Percentiles rank a stretch among this genome's conserved stretches.
phyloP scores from a whole-genome alignment of 2,113 vertebrate genomes.

The Ctenodactylus gundi region DNA sequence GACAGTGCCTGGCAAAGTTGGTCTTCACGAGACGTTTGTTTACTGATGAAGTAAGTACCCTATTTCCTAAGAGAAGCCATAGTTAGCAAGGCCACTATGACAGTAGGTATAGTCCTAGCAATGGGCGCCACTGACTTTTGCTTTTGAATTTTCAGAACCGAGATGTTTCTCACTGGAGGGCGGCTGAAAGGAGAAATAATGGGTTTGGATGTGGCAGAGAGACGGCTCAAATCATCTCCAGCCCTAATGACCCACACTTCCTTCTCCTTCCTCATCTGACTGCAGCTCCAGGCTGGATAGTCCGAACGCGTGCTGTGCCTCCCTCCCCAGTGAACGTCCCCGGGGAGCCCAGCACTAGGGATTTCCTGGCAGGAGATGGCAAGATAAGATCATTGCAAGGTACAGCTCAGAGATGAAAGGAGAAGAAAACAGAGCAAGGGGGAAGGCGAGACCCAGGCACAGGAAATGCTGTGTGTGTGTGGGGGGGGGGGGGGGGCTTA shows the following conservation, averaged over 20 bases:
- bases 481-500: background rate
- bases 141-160: background rate
- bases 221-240: background rate
- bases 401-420: background rate
- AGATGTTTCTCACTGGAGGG: background rate
- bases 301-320: background rate
- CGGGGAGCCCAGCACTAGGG: background rate
- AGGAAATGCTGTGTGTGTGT: background rate
- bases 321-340: background rate
- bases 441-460: background rate
- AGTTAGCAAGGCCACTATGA: background rate
- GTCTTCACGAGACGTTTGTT: background rate
- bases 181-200: background rate
- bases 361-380: slow-evolving; percentile 50
- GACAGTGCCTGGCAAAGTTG: background rate
- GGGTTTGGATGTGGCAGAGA: background rate
- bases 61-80: background rate
- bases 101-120: background rate
- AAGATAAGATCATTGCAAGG: slow-evolving; percentile 48
- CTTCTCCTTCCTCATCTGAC: background rate
- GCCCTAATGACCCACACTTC: background rate
- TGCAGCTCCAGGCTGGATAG: background rate
- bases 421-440: background rate
- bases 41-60: background rate
- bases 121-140: background rate